These are phyloP conservation scores for Urocitellus parryii DNA, from an alignment of 2,113 vertebrate genomes.

Conservation along the genomic window DNA sequence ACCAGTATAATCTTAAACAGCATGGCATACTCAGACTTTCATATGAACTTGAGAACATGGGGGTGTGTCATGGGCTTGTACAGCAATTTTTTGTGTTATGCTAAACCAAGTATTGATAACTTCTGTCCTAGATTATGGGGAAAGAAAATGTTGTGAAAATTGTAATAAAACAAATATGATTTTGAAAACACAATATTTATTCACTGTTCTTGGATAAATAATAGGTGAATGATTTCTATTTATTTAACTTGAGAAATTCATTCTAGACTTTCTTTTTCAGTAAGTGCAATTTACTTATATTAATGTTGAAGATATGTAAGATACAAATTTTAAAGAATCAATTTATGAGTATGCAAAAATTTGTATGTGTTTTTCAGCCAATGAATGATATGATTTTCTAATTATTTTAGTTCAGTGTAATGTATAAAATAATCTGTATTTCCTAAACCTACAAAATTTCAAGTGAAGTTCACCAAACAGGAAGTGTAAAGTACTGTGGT, in stretches of 20 bases:
- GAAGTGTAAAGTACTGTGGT: neutral
- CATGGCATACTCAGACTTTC: neutral
- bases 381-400: neutral
- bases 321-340: neutral
- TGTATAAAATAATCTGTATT: neutral
- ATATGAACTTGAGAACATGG: neutral
- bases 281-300: neutral
- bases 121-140: neutral
- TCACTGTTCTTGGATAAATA: neutral
- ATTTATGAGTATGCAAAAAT: neutral
- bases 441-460: neutral
- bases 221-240: neutral
- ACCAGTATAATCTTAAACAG: neutral
- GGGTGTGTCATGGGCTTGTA: neutral
- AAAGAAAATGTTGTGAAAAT: neutral
- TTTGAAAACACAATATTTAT: neutral
- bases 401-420: neutral
- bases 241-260: neutral
- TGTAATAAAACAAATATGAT: neutral
- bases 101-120: neutral
- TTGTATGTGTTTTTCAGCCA: neutral
- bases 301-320: neutral
- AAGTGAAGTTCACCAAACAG: neutral
- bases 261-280: neutral
- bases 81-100: neutral